Conservation (phyloP, 92 coral and sea anemone species). For the Siderastrea siderea region DNA sequence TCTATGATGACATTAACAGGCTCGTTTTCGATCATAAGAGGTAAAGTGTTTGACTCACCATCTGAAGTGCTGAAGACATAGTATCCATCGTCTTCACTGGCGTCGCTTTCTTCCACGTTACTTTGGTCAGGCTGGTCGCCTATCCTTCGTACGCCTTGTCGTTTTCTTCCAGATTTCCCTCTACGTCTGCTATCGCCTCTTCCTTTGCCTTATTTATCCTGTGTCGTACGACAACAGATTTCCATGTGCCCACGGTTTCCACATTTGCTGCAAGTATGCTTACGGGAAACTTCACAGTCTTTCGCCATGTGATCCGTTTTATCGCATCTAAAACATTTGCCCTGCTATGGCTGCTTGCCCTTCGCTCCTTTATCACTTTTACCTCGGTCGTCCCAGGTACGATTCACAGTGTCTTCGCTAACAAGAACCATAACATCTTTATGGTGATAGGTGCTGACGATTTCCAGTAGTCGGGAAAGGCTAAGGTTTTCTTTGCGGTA, state of each 20-base stretch:
- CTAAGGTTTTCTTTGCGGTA: constrained; percentile 41
- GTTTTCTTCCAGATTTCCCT: constrained; percentile 3
- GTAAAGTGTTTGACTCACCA: constrained; percentile 30
- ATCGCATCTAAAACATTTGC: constrained; percentile 59
- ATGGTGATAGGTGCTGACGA: constrained; percentile 48
- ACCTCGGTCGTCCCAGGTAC: constrained; percentile 25
- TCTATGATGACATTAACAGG: constrained; percentile 58
- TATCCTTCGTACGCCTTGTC: constrained; percentile 6
- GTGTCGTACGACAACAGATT: constrained; percentile 35
- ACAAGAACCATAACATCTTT: constrained; percentile 50
- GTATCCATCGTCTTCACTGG: neutral
- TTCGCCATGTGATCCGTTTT: constrained; percentile 39
- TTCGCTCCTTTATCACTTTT: constrained; percentile 13
- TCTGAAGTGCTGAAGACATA: constrained; percentile 30
- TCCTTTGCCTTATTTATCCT: neutral
- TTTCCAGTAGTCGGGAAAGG: constrained; percentile 33
- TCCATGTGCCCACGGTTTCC: constrained; percentile 44
- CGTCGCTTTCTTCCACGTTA: constrained; percentile 14
- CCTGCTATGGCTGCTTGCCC: constrained; percentile 23
- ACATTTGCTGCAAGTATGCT: constrained; percentile 41
- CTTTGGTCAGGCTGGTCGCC: constrained; percentile 16
- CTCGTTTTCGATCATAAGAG: constrained; percentile 56
- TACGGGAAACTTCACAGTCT: constrained; percentile 26
- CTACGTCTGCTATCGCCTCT: constrained; percentile 3
- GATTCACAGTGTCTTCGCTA: constrained; percentile 33